Base-by-base conservation (phyloP, 2,113 vertebrate species). In the Chinchilla lanigera region DNA sequence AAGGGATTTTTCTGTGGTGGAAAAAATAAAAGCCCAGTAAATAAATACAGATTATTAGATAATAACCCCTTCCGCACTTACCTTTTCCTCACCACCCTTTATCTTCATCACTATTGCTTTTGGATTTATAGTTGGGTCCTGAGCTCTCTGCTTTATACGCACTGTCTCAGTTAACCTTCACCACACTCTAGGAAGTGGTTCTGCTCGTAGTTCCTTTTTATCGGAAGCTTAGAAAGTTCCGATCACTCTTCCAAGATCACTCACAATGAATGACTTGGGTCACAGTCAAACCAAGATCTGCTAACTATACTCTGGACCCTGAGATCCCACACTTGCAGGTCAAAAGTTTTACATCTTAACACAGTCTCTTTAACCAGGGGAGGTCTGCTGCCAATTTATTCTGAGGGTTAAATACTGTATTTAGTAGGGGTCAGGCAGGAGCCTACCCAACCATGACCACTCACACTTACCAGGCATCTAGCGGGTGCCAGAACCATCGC, bases 11-110 rank as follows among this genome's bases (percentile, higher is more conserved):
- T 63, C 54, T 61, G 61, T 56, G 78, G 41, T 69, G 84, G 92
- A 94, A 83, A 83, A 95, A 84, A 88, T 81, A 75, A 87, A 83
- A 93, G 47, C 71, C 67, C 22, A 44, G 94, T 95, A 77, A 97
- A 82, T 71, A 47, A 90, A 63, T 65, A 24, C 22, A 35, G 17
- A 56, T 82, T 60, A 92, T 54, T 93, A 94, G 90, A 89, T 91
- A 77, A 87, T 88, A 61, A 61, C 9, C 60, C 60, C 5, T 61
- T 26, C 69, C 65, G 50, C 94, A 78, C 85, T 95, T 54, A 92
- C 58, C 26, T 80, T 41, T 52, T 61, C 73, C 58, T 94, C 65
- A 47, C 9, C 50, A 81, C 58, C 54, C 9, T 20, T 92, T 81
- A 84, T 69, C 26, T 35, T 22, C 28, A 50, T n/a, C 50, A 26